Evolutionary conservation across 2,113 vertebrate species (phyloP), one percentile per base, ranked within the genome.

Genomic region (Pampusana beccarii): DNA sequence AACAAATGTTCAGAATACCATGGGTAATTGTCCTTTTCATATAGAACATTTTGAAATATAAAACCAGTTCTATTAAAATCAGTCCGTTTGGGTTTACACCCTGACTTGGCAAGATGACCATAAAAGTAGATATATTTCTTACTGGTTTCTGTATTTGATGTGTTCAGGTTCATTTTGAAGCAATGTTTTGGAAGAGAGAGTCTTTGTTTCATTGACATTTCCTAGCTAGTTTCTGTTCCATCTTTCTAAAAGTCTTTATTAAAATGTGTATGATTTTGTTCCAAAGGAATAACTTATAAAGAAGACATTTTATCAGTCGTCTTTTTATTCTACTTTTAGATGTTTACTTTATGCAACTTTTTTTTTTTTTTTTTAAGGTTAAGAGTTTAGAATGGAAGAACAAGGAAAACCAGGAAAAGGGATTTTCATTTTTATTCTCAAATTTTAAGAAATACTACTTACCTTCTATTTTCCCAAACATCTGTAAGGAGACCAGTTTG

Each of bases 391-490:
- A 99, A 98, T 99, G 99, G 99, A 99, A 98, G 93, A 99, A 99
- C 97, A 99, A 99, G 97, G 99, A 99, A 97, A 99, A 99, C 95
- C 99, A 99, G 88, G 99, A 99, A 97, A 99, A 98, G 86, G 99
- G 99, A 97, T 99, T 99, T 97, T 99, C 99, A 82, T 99, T 99
- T 97, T 98, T 99, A 90, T 99, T 99, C 96, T 98, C 98, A 95
- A 98, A 99, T 98, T 99, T 99, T 98, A 99, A 99, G 98, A 99
- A 99, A 98, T 99, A 99, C 97, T 99, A 99, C 95, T 99, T 99
- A 97, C 99, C 99, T 98, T 99, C 99, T 97, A 99, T 99, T 98
- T 99, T 99, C 80, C 99, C 99, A 93, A 99, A 99, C 97, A 99
- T 99, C 92, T 99, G 99, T 97, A 99, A 98, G 97, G 99, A 99